Base-by-base conservation (phyloP, 1,140 invertebrate species). In the Drosophila lacteicornis region DNA sequence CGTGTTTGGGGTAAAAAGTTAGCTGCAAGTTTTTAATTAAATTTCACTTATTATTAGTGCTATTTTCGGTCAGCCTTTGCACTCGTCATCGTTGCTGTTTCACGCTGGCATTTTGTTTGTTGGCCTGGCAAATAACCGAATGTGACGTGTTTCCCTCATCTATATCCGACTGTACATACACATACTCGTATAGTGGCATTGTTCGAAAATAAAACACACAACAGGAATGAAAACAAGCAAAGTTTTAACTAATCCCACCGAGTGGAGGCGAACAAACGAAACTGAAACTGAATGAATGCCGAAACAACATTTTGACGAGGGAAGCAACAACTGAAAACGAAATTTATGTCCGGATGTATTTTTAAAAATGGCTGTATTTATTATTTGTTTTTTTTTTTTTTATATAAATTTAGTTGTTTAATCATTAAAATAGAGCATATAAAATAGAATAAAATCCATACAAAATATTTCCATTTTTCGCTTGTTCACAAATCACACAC, bases 361-460 rank as follows among this genome's bases (percentile, higher is more conserved):
- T 73, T 73, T 27, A 71, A 70, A 73, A 73, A 51, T 73, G 38
- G 38, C 58, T 58, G 36, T 73, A 51, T 67, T 67, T 55, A 65
- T 79, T 53, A 11, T 36, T 0, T 36, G 8, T 40, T 40, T 40
- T 33, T 51, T 53, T 33, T 51, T 53, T 36, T 77, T 53, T 65
- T 82, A 49, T 62, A 55, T 79, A 67, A 71, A 60, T 76, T 68
- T 49, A 69, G 61, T 38, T 69, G 40, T 80, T 84, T 78, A 66
- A 69, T 67, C 76, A 78, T 80, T 84, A 83, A 83, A 79, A 76
- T 83, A 83, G 70, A 51, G 56, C 62, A 82, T 82, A 65, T 55
- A 87, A 83, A 73, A 79, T 71, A 77, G 61, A 82, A 79, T 60
- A 82, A 79, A 79, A 81, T 80, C 76, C 84, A 86, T 83, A 83